Evolutionary conservation across 2,797 vertebrate species (phyloP), one percentile per base, ranked within the genome.

Genomic region (Silurus aristotelis): DNA sequence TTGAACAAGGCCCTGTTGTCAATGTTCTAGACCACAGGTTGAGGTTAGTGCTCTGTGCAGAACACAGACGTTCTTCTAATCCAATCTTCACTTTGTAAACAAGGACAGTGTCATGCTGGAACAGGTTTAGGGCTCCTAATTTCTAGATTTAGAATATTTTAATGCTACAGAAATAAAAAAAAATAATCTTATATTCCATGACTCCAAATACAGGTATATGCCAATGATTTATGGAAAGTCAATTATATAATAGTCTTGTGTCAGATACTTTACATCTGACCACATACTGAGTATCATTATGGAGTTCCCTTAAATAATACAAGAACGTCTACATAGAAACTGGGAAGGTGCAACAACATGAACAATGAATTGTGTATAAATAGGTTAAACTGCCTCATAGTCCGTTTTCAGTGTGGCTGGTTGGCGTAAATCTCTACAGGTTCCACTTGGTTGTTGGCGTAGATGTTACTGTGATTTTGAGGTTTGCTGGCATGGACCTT

Each of bases 381-480:
- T 76, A 5, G 55, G 38, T 38, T 14, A 76, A 3, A 58, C 25
- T 15, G 43, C 10, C 5, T 61, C 10, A n/a, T 66, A 6, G 3
- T 48, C 38, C n/a, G 25, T 8, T 19, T 15, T 72, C 58, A 61
- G 43, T 10, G 43, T 22, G 7, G 43, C 14, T 64, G 61, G 19
- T 76, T 85, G 61, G 12, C 22, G 2, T 76, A 85, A 67, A 76
- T 48, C 5, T 27, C 60, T 38, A 0, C 70, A 76, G 27, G 6
- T 46, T 13, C 61, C 31, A 60, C 0, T 20, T 0, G 1, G 1
- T 2, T 19, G 60, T 82, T 85, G 48, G 46, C 61, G 38, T 75
- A 85, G 84, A 67, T 46, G 31, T 66, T 75, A 22, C 31, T 67
- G 52, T 58, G n/a, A 31, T 64, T 80, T 67, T 20, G 8, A 66